Evolutionary conservation across 2,113 vertebrate species (phyloP).

Genomic region (Leucosticte australis): DNA sequence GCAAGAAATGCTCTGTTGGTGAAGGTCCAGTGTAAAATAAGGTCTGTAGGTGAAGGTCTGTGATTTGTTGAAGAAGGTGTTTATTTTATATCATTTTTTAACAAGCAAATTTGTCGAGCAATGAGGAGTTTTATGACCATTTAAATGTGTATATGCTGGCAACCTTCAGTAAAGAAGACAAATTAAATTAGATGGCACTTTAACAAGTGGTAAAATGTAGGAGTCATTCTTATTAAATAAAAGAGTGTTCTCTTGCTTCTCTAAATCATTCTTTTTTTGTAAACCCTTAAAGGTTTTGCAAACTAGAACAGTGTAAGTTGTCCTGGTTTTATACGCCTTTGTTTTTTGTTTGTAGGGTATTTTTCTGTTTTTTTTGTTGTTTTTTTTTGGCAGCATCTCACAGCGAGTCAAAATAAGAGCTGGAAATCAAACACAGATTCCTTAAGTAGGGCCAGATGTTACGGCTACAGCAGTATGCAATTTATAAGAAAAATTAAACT

Average conservation of each 20-base stretch:
- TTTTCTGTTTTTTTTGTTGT: neutral
- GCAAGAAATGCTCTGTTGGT: neutral
- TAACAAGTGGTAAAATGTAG: neutral
- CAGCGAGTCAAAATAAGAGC: neutral
- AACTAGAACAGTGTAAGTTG: neutral
- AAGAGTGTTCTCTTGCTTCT: neutral
- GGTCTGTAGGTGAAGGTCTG: neutral
- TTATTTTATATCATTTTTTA: neutral
- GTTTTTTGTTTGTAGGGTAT: neutral
- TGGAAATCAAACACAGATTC: neutral
- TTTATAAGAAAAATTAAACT: neutral
- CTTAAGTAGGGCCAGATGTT: neutral
- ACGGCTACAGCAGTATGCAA: neutral
- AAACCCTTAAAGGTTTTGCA: neutral
- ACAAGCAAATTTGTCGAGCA: neutral
- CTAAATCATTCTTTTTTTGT: neutral
- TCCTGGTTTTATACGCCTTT: neutral
- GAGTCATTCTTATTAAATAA: neutral
- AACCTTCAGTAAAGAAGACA: neutral
- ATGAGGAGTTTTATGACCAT: neutral
- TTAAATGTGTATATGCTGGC: neutral
- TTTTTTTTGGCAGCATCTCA: neutral
- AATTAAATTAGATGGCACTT: neutral
- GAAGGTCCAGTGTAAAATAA: neutral
- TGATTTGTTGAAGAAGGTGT: neutral